Base-by-base conservation (phyloP, 2,113 vertebrate genomes). In the Lucifuga dentata region DNA sequence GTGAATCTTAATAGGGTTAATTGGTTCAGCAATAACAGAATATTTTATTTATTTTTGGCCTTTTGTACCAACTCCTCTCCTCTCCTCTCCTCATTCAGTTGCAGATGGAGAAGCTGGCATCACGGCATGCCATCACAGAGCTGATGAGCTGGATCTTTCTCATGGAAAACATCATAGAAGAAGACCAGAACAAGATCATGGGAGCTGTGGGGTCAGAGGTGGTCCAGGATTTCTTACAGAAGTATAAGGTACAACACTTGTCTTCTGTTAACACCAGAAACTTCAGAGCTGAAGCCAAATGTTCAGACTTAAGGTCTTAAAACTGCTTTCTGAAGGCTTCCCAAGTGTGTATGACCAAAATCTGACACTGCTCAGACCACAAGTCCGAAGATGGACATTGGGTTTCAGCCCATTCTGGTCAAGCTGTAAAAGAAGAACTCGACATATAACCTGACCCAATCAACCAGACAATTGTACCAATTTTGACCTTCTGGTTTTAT, bases 51-150 rank as follows among this genome's bases (percentile, higher is more conserved):
- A 17, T 32, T 40, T 40, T 29, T 17, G 21, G 6, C 5, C 35
- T 26, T 58, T 24, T 26, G 1, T 40, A 4, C 17, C 3, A 58
- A 53, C 3, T 11, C 8, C 4, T 50, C 21, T 58, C n/a, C 8
- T 74, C 13, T 50, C 40, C 1, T 50, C 50, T 76, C 56, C 50
- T 29, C 26, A 7, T 29, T 13, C 71, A 99, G 98, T 90, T 98
- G 17, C 97, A 98, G 43, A 98, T 99, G 97, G 98, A 99, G 83
- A 98, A 95, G 80, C 86, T 98, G 75, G 95, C 97, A 16, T 99
- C 97, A n/a, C 93, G 95, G 1, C 96, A 96, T 26, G 97, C 97
- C 61, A 99, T 99, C 69, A 90, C 93, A 36, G 97, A 99, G 90
- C 87, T 99, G 68, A 97, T 96, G 94, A 95, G 94, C 76, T 99